Evolutionary conservation across 2,797 vertebrate species (phyloP).

Genomic region (Notolepis coatsorum): DNA sequence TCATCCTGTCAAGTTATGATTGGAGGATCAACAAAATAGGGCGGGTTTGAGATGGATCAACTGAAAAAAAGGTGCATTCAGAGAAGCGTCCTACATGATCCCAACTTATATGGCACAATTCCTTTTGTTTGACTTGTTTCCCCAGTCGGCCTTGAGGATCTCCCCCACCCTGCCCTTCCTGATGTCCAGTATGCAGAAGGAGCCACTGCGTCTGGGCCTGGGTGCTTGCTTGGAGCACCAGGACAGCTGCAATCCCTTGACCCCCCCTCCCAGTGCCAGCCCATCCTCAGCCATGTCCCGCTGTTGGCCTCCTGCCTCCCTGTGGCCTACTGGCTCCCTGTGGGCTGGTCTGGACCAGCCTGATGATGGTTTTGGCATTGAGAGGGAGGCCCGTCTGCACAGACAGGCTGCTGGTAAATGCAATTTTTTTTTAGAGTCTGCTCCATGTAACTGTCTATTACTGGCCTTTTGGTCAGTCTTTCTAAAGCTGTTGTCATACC

Average conservation of each 20-base stretch:
- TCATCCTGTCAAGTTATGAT: too few species aligned
- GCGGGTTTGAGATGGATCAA: too few species aligned
- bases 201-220: constrained; percentile 87
- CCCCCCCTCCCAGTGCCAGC: constrained; percentile 80
- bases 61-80: too few species aligned
- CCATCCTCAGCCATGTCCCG: constrained; percentile 85
- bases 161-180: constrained; percentile 95
- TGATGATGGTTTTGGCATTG: constrained; percentile 94
- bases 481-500: too few species aligned
- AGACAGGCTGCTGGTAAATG: constrained; percentile 93
- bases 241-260: constrained; percentile 86
- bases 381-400: constrained; percentile 95
- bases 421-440: too few species aligned
- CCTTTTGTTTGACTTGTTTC: constrained; percentile 37
- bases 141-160: constrained; percentile 93
- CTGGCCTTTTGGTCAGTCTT: too few species aligned
- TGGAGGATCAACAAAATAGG: too few species aligned
- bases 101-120: too few species aligned
- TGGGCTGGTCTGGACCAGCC: constrained; percentile 94
- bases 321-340: constrained; percentile 90
- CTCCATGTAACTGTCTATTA: too few species aligned
- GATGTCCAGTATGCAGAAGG: constrained; percentile 88
- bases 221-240: constrained; percentile 88
- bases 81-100: too few species aligned
- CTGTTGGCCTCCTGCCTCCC: constrained; percentile 91